Base-by-base conservation (phyloP, 2,797 vertebrate species). In the Arrhamphus sclerolepis region DNA sequence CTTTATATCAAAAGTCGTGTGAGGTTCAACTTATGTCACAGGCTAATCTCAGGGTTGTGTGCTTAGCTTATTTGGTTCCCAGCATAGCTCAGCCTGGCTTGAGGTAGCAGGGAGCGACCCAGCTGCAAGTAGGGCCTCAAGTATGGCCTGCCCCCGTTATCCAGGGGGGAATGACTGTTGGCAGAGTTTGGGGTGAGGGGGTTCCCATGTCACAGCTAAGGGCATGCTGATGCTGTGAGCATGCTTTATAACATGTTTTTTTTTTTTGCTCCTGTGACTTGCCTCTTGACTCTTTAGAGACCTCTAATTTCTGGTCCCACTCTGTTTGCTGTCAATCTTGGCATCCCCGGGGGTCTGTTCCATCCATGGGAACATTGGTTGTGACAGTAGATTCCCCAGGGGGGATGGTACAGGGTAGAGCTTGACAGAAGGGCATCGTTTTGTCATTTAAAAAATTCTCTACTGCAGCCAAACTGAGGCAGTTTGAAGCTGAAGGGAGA, bases 291-390 rank as follows among this genome's bases (percentile, higher is more conserved):
- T 89, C 82, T 82, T 77, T 26, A 59, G 83, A 84, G 85, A 88
- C 75, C 76, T 84, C 79, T 80, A 80, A 82, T 79, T 84, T 70
- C 58, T 73, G 66, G 73, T 82, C 82, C 78, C 85, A 58, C 70
- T 85, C 77, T 71, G 77, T 70, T 80, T 57, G 46, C 78, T 89
- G 86, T 91, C 89, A 89, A 83, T 87, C 83, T 80, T 44, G 0
- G 16, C 63, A 40, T 82, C 73, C 82, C 82, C 5, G 64, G 69
- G 78, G 85, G 74, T 83, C 64, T 31, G 63, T 73, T 77, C 59
- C 56, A 77, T 85, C 80, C 88, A 89, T 91, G 90, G 87, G 90
- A 92, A 92, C 81, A 71, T 59, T 68, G 66, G 75, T 77, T 62
- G 46, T 79, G 78, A 87, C 81, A 86, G 65, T 54, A 28, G 65